Conservation (phyloP, 2,113 vertebrate species). For the Hemibagrus wyckioides region DNA sequence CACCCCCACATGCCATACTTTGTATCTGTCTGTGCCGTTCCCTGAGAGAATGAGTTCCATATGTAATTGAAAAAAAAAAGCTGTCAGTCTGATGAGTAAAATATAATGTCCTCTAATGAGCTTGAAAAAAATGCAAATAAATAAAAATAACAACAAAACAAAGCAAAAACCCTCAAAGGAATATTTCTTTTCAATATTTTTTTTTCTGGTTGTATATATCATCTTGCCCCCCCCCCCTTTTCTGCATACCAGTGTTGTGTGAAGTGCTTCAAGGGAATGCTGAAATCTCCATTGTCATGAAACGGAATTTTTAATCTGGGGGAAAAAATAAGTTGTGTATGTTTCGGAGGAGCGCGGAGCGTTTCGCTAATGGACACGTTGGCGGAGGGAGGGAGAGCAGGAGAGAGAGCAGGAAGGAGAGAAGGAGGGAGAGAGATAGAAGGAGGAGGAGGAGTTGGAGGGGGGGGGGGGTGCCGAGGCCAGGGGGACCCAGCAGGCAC, state of each 20-base stretch:
- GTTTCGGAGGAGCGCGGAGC: slow-evolving; percentile 61
- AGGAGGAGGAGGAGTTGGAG: not conserved
- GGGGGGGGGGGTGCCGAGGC: slow-evolving; percentile 62
- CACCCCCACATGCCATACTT: slow-evolving; percentile 26
- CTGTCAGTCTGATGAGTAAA: slow-evolving; percentile 47
- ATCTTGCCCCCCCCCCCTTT: slow-evolving; percentile 1
- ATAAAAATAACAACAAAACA: slow-evolving; percentile 28
- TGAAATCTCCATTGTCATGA: slow-evolving; percentile 81
- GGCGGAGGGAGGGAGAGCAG: slow-evolving; percentile 42
- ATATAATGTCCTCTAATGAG: slow-evolving; percentile 38
- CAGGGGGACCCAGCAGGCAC: slow-evolving; percentile 74
- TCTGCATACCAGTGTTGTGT: slow-evolving; percentile 58
- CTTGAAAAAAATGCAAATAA: slow-evolving; percentile 20
- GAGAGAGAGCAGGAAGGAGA: not conserved
- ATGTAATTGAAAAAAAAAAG: slow-evolving; percentile 51
- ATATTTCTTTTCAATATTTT: not conserved
- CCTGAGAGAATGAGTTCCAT: slow-evolving; percentile 51
- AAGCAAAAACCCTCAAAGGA: slow-evolving; percentile 31
- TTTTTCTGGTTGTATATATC: not conserved
- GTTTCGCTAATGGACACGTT: slow-evolving; percentile 70
- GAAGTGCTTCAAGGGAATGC: slow-evolving; percentile 69
- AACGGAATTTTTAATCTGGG: slow-evolving; percentile 85
- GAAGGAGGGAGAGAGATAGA: not conserved
- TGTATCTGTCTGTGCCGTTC: slow-evolving; percentile 40
- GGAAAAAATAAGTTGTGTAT: slow-evolving; percentile 74